A percentile compares a stretch with the other conserved stretches of the same genome.
Evolutionary conservation across 2,113 vertebrate species (phyloP).

Genomic region (Ciconia maguari): DNA sequence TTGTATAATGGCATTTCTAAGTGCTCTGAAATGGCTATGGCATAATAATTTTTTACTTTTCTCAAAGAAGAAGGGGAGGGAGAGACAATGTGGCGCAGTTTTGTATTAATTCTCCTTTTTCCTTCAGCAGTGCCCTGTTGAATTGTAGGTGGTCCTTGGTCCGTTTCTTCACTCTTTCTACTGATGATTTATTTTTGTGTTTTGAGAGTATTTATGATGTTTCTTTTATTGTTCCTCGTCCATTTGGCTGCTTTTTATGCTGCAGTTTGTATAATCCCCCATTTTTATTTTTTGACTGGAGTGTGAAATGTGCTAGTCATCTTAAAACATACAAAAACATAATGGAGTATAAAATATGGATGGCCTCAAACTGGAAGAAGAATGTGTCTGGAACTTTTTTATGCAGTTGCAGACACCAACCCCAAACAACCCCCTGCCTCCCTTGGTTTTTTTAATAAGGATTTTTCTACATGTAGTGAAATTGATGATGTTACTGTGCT

Average conservation of each 20-base stretch:
- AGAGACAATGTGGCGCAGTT: not conserved
- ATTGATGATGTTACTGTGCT: not conserved
- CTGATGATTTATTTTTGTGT: slow-evolving; percentile 32
- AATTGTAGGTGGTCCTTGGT: slow-evolving; percentile 26
- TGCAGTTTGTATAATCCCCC: not conserved
- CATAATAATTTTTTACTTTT: not conserved
- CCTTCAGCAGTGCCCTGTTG: not conserved
- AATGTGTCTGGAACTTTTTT: not conserved
- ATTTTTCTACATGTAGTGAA: not conserved
- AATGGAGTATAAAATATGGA: not conserved
- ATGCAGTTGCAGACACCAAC: not conserved
- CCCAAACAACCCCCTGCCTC: not conserved
- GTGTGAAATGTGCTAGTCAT: slow-evolving; percentile 7
- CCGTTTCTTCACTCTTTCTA: not conserved
- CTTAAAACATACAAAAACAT: not conserved
- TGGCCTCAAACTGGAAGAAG: not conserved
- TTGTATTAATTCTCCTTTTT: slow-evolving; percentile 6
- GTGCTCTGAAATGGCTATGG: not conserved
- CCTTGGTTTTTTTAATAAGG: not conserved
- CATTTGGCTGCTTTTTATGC: slow-evolving; percentile 23
- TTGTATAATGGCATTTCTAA: not conserved
- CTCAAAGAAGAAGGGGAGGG: not conserved
- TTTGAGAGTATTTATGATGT: slow-evolving; percentile 19
- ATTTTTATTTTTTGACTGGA: not conserved
- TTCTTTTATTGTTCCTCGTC: slow-evolving; percentile 32